These are phyloP conservation scores for Tigriopus californicus DNA, from an alignment of 2,888 invertebrate species.

Conservation along the genomic window DNA sequence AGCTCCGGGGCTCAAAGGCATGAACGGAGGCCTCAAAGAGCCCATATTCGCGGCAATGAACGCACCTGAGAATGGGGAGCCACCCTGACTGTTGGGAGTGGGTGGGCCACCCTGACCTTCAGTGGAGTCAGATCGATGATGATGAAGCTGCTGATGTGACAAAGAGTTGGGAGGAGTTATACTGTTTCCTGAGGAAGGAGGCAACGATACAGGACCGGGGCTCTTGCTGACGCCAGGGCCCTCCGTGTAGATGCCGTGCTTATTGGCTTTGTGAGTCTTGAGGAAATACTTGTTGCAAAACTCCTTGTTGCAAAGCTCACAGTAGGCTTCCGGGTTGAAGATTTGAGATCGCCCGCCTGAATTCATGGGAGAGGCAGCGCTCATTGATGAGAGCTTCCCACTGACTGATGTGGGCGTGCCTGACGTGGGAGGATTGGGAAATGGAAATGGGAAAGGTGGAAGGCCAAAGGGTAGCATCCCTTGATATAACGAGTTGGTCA, in stretches of 20 bases:
- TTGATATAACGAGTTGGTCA: background rate
- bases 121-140: slow-evolving; percentile 8
- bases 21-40: slow-evolving; percentile 19
- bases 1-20: slow-evolving; percentile 18
- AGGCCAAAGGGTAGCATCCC: slow-evolving; percentile 8
- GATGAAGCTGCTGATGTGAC: background rate
- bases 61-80: slow-evolving; percentile 21
- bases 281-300: slow-evolving; percentile 97
- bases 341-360: slow-evolving; percentile 35
- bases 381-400: background rate
- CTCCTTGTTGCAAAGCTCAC: slow-evolving; percentile 92
- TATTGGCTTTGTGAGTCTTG: slow-evolving; percentile 92
- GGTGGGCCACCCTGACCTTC: slow-evolving; percentile 16
- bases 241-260: slow-evolving; percentile 73
- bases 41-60: slow-evolving; percentile 22
- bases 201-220: slow-evolving; percentile 15
- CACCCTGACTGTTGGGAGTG: slow-evolving; percentile 16
- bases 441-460: slow-evolving; percentile 1
- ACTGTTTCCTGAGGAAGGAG: slow-evolving; percentile 16
- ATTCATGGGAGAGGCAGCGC: slow-evolving; percentile 18
- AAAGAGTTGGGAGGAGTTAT: slow-evolving; percentile 16
- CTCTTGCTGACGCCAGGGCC: slow-evolving; percentile 20
- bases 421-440: slow-evolving; percentile 14
- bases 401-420: background rate
- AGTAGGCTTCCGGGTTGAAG: slow-evolving; percentile 91